Evolutionary conservation across 2,888 invertebrate species (phyloP), one percentile per base, ranked within the genome.

Genomic region (Diachrysia chrysitis): DNA sequence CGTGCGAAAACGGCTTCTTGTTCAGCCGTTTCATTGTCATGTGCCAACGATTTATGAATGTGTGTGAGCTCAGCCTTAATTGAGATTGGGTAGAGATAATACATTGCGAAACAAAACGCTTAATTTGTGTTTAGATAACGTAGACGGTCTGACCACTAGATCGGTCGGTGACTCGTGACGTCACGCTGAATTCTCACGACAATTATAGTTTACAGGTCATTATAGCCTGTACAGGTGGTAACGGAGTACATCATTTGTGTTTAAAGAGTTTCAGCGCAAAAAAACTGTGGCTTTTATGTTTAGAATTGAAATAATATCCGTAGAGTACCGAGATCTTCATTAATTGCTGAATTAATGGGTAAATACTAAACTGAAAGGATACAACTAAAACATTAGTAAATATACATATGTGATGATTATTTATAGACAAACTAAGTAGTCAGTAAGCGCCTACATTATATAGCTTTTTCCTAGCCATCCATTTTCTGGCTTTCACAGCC

Each of bases 1-100:
- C 92, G 93, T 93, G 94, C 83, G 94, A 93, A 92, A 85, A 87
- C 73, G 79, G 66, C 85, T 91, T 92, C 91, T 92, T 92, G 86
- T 89, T 85, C 79, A 67, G 77, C 62, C 73, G 86, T 87, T 92
- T 92, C 93, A 93, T 94, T 94, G 94, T 94, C 92, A 90, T 87
- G 81, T 76, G 71, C 62, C 71, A 85, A 87, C 88, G 83, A 87
- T 86, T 87, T 85, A 84, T 86, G 83, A 82, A 84, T 84, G 84
- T 88, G 87, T 89, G 87, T 84, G 85, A 81, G 78, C 70, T 72
- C 66, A 51, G 73, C 74, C 79, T 82, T 85, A 85, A 83, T 85
- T 84, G 76, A 87, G 91, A 92, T 90, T 90, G 84, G 86, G 67
- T 82, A 67, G 78, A 72, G 89, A 87, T 89, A 88, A 87, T 85